Conservation (phyloP, 92 coral and sea anemone genomes). For the Phenganax marumi region DNA sequence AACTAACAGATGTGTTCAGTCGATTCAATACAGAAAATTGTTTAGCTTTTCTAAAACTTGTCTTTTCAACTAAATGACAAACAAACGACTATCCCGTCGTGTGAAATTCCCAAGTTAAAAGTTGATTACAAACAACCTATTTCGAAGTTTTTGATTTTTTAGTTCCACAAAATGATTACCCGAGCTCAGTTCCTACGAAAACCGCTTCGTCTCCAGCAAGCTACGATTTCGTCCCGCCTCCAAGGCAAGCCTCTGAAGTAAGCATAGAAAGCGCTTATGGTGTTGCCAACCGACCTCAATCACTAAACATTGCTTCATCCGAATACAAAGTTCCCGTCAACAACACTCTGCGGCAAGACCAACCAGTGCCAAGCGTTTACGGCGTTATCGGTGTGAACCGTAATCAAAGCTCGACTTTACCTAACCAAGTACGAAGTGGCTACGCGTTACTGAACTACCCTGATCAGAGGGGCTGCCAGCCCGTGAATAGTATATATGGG, state of each 20-base stretch:
- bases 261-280: conserved; percentile 28
- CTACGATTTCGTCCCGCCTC: conserved; percentile 72
- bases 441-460: conserved; percentile 22
- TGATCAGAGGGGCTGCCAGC: not conserved
- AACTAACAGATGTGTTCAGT: too few species aligned
- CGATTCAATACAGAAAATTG: too few species aligned
- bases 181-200: conserved; percentile 7
- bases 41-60: too few species aligned
- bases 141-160: not conserved
- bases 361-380: conserved; percentile 17
- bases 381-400: not conserved
- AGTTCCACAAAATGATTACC: conserved; percentile 5
- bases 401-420: not conserved
- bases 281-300: conserved; percentile 23
- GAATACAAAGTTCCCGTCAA: conserved; percentile 35
- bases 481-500: conserved; percentile 31
- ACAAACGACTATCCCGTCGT: too few species aligned
- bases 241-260: conserved; percentile 39
- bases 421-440: conserved; percentile 15
- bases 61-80: too few species aligned
- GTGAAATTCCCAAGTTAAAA: too few species aligned
- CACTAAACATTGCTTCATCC: not conserved
- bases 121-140: not conserved
- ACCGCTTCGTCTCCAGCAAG: conserved; percentile 27
- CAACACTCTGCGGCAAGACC: not conserved